Base-by-base conservation (phyloP, 2,113 vertebrate genomes). In the Nothobranchius kuhntae region DNA sequence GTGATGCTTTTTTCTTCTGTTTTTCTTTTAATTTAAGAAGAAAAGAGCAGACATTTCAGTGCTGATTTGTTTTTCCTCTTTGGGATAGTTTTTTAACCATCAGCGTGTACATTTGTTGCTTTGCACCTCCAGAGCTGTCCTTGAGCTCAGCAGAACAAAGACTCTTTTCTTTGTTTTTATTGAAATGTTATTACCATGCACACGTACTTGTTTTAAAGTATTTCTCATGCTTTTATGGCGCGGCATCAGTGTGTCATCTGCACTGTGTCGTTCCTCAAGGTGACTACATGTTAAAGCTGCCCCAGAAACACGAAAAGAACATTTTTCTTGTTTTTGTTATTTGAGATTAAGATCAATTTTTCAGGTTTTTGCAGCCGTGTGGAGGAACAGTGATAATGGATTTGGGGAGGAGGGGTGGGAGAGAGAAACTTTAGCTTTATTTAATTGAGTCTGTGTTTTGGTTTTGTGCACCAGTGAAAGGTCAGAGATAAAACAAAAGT, bases 241-340 rank as follows among this genome's bases (percentile, higher is more conserved):
- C 48, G 7, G 86, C 85, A 89, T 87, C 86, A 89, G 82, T 88
- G 83, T 63, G 6, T 79, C 88, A 44, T 77, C 81, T 73, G 66
- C 70, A 65, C 71, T 81, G 81, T 55, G 54, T 86, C 85, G 79
- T 82, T 86, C 84, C 78, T 89, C 84, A 90, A 91, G 84, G 84
- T 91, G 88, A 85, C 82, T 71, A 63, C 77, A 71, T 80, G 81
- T 84, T 86, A 72, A 81, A 79, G 69, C 66, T 78, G 84, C 55
- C 81, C 79, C 40, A 84, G 78, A 85, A 91, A 90, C 77, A 86
- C 61, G 82, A 40, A 82, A 88, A 85, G 70, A 86, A 84, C 60
- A 77, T 64, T 71, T 85, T 63, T 78, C 52, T 73, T 85, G 59
- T 79, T 89, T 81, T 88, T 82, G 78, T 86, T 83, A 30, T 83